Evolutionary conservation across 1,140 invertebrate genomes (phyloP).

Genomic region (Matsumurasca onukii): DNA sequence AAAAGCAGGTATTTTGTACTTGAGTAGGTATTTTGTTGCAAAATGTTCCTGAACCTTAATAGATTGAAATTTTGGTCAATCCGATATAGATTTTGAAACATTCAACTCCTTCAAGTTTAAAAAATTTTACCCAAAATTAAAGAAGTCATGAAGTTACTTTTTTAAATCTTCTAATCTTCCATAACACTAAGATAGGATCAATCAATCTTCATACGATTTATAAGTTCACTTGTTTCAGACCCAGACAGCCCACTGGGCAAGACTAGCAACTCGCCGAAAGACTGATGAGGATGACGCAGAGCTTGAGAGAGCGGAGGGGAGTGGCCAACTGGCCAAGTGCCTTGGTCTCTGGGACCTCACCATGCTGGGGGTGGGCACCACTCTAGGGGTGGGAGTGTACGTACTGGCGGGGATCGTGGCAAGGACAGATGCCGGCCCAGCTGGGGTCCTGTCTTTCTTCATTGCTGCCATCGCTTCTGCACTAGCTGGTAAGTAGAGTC

Average conservation of each 20-base stretch:
- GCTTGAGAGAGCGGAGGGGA: too few species aligned
- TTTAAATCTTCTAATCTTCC: too few species aligned
- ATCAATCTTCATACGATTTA: too few species aligned
- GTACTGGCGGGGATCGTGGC: conserved; percentile 88
- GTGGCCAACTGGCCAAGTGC: conserved; percentile 64
- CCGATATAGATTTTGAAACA: too few species aligned
- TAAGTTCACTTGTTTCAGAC: conserved; percentile 5
- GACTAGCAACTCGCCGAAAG: conserved; percentile 37
- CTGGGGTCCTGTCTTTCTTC: conserved; percentile 83
- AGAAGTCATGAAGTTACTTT: too few species aligned
- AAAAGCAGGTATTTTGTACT: too few species aligned
- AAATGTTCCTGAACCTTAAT: too few species aligned
- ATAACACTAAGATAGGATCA: too few species aligned
- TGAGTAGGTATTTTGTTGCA: too few species aligned
- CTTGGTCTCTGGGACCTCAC: conserved; percentile 79
- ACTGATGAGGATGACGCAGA: conserved; percentile 47
- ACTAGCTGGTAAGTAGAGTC: conserved; percentile 76
- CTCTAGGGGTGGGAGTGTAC: conserved; percentile 88
- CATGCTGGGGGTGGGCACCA: conserved; percentile 81
- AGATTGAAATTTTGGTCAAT: too few species aligned
- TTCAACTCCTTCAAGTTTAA: too few species aligned
- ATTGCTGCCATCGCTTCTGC: conserved; percentile 86
- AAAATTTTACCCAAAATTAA: too few species aligned
- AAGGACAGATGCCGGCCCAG: conserved; percentile 78
- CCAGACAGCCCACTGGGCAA: conserved; percentile 31